Evolutionary conservation across 1,140 invertebrate genomes (phyloP).

Genomic region (Megalonaias nervosa): DNA sequence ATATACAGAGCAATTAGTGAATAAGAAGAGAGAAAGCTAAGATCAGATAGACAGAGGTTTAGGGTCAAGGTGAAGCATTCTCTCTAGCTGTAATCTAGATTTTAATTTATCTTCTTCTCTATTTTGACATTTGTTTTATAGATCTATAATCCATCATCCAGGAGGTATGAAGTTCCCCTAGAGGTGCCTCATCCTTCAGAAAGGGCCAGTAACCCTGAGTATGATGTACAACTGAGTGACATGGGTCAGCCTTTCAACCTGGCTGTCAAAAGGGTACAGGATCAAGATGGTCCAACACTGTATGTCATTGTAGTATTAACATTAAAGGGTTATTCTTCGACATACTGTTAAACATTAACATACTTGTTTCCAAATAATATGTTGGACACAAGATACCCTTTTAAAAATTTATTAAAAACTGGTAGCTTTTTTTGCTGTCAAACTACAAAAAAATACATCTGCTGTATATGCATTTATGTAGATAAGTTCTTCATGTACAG

Average conservation of each 20-base stretch:
- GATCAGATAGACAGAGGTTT: neutral
- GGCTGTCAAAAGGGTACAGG: conserved; percentile 16
- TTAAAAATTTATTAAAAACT: no score
- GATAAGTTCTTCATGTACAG: no score
- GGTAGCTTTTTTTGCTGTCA: no score
- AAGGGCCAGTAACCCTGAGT: conserved; percentile 15
- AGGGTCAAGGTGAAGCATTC: neutral
- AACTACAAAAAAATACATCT: no score
- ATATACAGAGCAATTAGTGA: neutral
- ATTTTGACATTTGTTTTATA: conserved; percentile 10
- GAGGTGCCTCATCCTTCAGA: conserved; percentile 25
- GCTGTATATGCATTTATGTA: no score
- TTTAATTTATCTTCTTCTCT: neutral
- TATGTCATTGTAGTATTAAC: no score
- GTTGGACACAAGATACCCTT: no score
- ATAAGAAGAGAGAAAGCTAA: neutral
- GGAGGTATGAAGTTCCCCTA: conserved; percentile 49
- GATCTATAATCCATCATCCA: conserved; percentile 42
- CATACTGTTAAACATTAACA: no score
- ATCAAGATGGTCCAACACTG: no score
- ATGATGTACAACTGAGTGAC: conserved; percentile 34
- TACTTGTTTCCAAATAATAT: no score
- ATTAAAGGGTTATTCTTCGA: no score
- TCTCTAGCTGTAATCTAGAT: neutral
- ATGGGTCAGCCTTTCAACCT: conserved; percentile 40